Conservation (phyloP, 2,113 vertebrate species). For the Orcinus orca region DNA sequence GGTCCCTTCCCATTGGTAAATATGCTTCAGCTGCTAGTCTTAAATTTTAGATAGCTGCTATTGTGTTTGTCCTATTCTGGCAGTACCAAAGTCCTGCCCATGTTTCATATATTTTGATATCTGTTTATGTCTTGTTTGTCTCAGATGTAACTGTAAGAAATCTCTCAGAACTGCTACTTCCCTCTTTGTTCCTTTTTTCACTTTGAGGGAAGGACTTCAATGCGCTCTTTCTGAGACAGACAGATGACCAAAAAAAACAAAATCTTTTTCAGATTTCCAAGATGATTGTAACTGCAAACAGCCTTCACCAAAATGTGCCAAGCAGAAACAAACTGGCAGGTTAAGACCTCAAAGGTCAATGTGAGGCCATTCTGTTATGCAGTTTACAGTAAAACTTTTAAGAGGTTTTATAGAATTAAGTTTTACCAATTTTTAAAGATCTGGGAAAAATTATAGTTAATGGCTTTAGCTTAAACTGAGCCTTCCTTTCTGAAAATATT, state of each 20-base stretch:
- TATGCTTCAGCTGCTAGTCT: not conserved
- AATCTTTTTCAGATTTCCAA: not conserved
- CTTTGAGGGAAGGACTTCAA: not conserved
- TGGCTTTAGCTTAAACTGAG: not conserved
- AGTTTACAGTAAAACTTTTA: not conserved
- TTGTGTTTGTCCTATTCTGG: not conserved
- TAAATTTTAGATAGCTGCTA: not conserved
- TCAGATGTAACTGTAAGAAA: not conserved
- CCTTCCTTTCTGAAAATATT: not conserved
- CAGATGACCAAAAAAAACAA: not conserved
- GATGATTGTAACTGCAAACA: not conserved
- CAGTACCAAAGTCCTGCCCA: not conserved
- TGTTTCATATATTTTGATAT: not conserved
- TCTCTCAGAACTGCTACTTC: not conserved
- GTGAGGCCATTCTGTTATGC: not conserved
- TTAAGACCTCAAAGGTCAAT: not conserved
- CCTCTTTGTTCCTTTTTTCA: not conserved
- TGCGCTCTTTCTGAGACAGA: not conserved
- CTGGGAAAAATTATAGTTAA: not conserved
- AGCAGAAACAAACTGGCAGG: not conserved
- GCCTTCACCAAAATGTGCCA: not conserved
- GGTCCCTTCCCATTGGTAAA: not conserved
- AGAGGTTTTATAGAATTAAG: not conserved
- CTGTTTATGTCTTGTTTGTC: not conserved
- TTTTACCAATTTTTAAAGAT: not conserved